phyloP scores from a whole-genome alignment of 2,113 vertebrate species.

The Elephas maximus region DNA sequence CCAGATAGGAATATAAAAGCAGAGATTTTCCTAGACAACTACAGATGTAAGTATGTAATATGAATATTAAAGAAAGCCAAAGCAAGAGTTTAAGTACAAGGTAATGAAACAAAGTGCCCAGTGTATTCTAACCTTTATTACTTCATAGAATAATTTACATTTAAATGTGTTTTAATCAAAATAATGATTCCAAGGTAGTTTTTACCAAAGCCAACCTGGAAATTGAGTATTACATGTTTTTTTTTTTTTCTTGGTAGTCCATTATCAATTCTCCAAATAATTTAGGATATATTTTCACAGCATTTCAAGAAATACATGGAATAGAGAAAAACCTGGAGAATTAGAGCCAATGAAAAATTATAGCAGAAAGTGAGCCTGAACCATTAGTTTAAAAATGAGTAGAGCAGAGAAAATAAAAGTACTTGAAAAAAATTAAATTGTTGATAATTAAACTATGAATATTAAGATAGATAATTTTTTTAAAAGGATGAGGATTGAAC shows the following conservation, averaged over 20 bases:
- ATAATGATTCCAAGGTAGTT: constrained; percentile 34
- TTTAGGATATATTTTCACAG: neutral
- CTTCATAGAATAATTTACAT: neutral
- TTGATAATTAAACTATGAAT: neutral
- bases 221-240: neutral
- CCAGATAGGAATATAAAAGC: neutral
- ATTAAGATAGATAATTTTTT: neutral
- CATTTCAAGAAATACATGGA: neutral
- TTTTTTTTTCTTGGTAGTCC: neutral
- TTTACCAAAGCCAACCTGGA: neutral
- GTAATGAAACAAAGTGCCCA: neutral
- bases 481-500: neutral
- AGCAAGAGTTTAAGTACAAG: neutral
- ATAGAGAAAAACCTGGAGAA: neutral
- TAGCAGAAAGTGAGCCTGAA: neutral
- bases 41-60: neutral
- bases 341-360: neutral
- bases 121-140: constrained; percentile 11
- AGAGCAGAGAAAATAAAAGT: constrained; percentile 3
- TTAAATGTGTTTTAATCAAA: constrained; percentile 21
- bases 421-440: constrained; percentile 1
- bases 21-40: neutral
- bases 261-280: constrained; percentile 22
- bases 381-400: neutral
- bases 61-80: neutral